Conservation (phyloP, 2,888 invertebrate genomes). For the Plemyria rubiginata region DNA sequence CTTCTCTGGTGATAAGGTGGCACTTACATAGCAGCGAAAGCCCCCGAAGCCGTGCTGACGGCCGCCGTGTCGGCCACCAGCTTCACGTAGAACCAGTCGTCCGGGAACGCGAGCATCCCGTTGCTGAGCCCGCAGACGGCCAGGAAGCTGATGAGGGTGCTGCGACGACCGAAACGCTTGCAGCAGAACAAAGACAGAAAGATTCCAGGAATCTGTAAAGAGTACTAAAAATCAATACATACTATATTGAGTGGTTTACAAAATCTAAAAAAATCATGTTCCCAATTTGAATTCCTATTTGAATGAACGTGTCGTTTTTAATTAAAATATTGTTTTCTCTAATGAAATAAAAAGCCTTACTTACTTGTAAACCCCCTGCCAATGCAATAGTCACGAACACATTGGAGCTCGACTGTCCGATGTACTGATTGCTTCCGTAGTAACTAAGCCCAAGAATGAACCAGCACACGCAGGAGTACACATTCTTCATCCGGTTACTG, state of each 20-base stretch:
- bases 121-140: conserved; percentile 80
- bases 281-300: no score
- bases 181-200: conserved; percentile 73
- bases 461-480: conserved; percentile 89
- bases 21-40: conserved; percentile 52
- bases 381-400: conserved; percentile 90
- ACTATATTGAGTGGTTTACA: no score
- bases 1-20: neutral
- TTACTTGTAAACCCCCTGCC: conserved; percentile 69
- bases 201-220: conserved; percentile 81
- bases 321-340: neutral
- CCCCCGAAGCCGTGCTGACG: conserved; percentile 50
- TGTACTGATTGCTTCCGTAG: conserved; percentile 92
- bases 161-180: conserved; percentile 86
- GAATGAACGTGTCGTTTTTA: neutral
- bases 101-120: conserved; percentile 48
- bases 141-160: conserved; percentile 84
- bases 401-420: conserved; percentile 90
- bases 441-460: conserved; percentile 90
- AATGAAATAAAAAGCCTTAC: neutral
- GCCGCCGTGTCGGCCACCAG: conserved; percentile 50
- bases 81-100: conserved; percentile 51
- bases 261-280: no score
- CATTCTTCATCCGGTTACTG: conserved; percentile 84
- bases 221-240: no score